Evolutionary conservation across 2,113 vertebrate genomes (phyloP).

Genomic region (Ibidorhyncha struthersii): DNA sequence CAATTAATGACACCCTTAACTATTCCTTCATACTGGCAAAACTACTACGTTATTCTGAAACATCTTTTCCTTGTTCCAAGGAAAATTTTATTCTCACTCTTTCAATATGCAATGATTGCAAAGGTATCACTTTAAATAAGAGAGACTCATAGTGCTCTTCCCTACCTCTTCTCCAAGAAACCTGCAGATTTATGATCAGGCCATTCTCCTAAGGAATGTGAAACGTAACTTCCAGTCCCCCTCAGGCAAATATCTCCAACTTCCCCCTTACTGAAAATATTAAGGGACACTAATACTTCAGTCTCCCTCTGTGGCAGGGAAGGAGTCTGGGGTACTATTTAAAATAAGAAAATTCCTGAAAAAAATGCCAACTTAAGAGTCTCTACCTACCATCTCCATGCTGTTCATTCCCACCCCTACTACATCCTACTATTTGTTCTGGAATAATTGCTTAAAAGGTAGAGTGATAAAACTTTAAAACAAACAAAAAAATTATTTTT

Average conservation of each 20-base stretch:
- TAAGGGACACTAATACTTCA: not conserved
- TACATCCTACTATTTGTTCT: not conserved
- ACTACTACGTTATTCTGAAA: not conserved
- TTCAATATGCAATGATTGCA: not conserved
- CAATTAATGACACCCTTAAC: not conserved
- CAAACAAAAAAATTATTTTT: not conserved
- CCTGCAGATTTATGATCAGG: not conserved
- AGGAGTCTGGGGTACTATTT: not conserved
- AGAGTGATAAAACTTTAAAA: not conserved
- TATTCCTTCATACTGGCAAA: not conserved
- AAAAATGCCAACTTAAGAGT: not conserved
- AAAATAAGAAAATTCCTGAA: not conserved
- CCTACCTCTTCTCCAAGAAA: not conserved
- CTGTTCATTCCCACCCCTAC: not conserved
- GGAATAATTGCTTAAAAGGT: not conserved
- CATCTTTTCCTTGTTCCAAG: not conserved
- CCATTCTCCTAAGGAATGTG: not conserved
- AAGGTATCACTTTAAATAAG: not conserved
- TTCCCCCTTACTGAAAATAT: not conserved
- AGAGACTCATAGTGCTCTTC: not conserved
- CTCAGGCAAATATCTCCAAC: not conserved
- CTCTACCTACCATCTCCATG: not conserved
- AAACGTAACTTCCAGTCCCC: not conserved
- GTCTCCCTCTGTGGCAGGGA: not conserved
- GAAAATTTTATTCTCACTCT: not conserved